A percentile compares a stretch with the other conserved stretches of the same genome.
These are phyloP conservation scores for Anthoptus insignis DNA, from an alignment of 2,888 invertebrate species.

Conservation along the genomic window DNA sequence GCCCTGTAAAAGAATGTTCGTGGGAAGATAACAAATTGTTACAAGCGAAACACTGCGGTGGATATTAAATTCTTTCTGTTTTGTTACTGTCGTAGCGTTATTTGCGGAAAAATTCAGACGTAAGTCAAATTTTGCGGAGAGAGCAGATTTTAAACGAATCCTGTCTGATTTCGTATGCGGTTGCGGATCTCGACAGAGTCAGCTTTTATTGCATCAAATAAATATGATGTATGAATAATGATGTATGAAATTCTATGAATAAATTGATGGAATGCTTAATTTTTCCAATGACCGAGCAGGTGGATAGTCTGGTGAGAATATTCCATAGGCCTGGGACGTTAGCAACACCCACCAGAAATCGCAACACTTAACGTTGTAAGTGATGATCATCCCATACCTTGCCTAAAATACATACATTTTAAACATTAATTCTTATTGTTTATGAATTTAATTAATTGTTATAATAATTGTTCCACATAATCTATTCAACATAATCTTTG, in stretches of 20 bases:
- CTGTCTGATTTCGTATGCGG: neutral
- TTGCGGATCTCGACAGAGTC: neutral
- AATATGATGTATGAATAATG: neutral
- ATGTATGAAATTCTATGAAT: neutral
- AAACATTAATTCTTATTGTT: too few species aligned
- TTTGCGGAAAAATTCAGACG: constrained; percentile 51
- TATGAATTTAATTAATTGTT: too few species aligned
- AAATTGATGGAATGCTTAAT: neutral
- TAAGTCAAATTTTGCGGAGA: constrained; percentile 28
- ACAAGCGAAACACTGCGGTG: constrained; percentile 71
- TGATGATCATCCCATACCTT: too few species aligned
- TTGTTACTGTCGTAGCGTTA: constrained; percentile 70
- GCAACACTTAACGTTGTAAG: too few species aligned
- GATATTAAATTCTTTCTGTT: constrained; percentile 82
- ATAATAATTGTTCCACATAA: too few species aligned
- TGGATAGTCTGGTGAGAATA: too few species aligned
- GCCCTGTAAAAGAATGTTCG: constrained; percentile 69
- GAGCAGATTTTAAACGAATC: constrained; percentile 24
- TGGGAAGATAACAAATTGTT: constrained; percentile 77
- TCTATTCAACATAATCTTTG: too few species aligned
- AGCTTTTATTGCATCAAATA: constrained; percentile 3
- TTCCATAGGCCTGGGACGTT: too few species aligned
- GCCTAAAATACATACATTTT: too few species aligned
- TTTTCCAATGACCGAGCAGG: too few species aligned
- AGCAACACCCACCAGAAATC: too few species aligned